Evolutionary conservation across 1,140 invertebrate species (phyloP), one percentile per base, ranked within the genome.

Genomic region (Chionoecetes opilio): DNA sequence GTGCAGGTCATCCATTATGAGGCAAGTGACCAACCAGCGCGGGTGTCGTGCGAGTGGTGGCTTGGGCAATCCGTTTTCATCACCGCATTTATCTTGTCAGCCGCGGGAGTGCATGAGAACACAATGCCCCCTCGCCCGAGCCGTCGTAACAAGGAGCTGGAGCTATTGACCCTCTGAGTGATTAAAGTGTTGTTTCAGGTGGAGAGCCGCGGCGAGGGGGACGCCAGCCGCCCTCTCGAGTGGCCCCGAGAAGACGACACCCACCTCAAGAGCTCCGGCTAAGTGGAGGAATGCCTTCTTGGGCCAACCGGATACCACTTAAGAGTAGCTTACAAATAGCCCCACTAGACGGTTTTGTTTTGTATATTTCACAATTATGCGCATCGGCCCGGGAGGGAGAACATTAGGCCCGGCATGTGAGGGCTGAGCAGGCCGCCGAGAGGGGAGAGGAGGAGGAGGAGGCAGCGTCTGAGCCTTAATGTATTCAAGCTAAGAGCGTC

Each of bases 231-330:
- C 53, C 63, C 93, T 89, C 38, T 91, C 86, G 91, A 95, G 94
- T 95, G 94, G 90, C 91, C 46, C 29, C 34, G 63, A 85, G 94
- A 95, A 95, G 94, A 92, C 90, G 94, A 95, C 94, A 95, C 94
- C 94, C 41, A 92, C 46, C 90, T 95, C 94, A 95, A 95, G 94
- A 88, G 94, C 41, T 82, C 11, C 38, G 38, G 90, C 94, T 92
- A 95, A 95, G 94, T 95, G 91, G 94, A 82, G 84, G 94, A 95
- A 95, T 95, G 41, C 94, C 94, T 92, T 95, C 94, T 95, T 63
- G 90, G 94, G 90, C 94, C 94, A 95, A 92, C 94, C 94, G 94
- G 94, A 95, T 95, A 95, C 89, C 94, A 92, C 94, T 95, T 95
- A 95, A 95, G 90, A 86, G 94, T 92, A 92, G 88, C 94, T 95